These are phyloP conservation scores for Huso huso DNA, from an alignment of 2,797 vertebrate species.

Conservation along the genomic window DNA sequence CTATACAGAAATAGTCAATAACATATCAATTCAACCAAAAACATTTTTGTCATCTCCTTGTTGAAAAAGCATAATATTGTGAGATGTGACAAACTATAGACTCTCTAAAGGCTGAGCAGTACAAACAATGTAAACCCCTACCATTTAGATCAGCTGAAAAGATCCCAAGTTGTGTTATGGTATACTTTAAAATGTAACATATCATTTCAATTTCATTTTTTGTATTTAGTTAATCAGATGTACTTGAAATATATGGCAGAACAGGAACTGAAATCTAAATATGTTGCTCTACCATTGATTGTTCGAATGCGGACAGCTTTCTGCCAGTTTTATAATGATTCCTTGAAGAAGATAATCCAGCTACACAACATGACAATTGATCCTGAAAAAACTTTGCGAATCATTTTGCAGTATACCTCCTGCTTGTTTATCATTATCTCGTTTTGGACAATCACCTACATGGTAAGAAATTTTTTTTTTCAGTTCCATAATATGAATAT, in stretches of 20 bases:
- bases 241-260: constrained; percentile 12
- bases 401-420: constrained; percentile 22
- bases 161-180: not conserved
- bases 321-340: not conserved
- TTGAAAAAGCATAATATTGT: too few species aligned
- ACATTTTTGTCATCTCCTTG: not conserved
- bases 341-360: constrained; percentile 1
- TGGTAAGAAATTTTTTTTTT: constrained; percentile 17
- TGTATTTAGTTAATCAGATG: constrained; percentile 13
- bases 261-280: constrained; percentile 5
- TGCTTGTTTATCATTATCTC: constrained; percentile 17
- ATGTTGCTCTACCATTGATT: not conserved
- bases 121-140: too few species aligned
- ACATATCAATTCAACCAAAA: too few species aligned
- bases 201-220: not conserved
- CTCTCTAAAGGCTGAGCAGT: not conserved
- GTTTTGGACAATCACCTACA: constrained; percentile 23
- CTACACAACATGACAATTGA: constrained; percentile 21
- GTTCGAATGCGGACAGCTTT: constrained; percentile 4
- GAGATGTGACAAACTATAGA: constrained; percentile 2
- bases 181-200: constrained; percentile 2
- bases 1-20: too few species aligned
- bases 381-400: constrained; percentile 16
- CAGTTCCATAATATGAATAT: not conserved
- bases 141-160: not conserved